Conservation (phyloP, 2,888 invertebrate species). For the Callyntrura guangdongensis region DNA sequence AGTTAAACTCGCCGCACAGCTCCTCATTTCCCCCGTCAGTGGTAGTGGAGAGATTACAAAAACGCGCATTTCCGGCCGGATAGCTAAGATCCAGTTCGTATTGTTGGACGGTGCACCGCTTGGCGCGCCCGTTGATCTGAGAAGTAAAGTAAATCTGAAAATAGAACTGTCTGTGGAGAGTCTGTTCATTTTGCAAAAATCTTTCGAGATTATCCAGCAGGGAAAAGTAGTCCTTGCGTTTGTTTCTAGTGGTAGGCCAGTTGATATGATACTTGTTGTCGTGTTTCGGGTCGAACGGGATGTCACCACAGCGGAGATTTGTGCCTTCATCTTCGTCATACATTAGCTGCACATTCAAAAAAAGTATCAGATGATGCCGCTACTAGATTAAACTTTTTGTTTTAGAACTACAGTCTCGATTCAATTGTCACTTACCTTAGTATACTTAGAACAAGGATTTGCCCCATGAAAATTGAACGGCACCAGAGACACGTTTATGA, state of each 20-base stretch:
- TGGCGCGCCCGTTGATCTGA: conserved; percentile 57
- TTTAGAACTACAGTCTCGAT: too few species aligned
- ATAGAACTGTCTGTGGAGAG: conserved; percentile 72
- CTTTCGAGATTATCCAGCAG: conserved; percentile 75
- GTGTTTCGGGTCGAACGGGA: conserved; percentile 61
- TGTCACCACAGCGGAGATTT: conserved; percentile 62
- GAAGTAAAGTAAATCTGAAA: conserved; percentile 78
- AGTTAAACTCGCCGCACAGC: conserved; percentile 74
- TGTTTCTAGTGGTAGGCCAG: conserved; percentile 67
- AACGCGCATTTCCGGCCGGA: conserved; percentile 70
- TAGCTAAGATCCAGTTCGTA: conserved; percentile 74
- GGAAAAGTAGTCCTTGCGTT: conserved; percentile 76
- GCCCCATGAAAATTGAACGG: conserved; percentile 76
- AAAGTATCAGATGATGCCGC: too few species aligned
- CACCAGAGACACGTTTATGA: conserved; percentile 69
- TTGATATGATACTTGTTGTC: conserved; percentile 73
- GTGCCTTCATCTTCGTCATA: conserved; percentile 77
- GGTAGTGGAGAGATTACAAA: conserved; percentile 63
- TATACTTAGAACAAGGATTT: conserved; percentile 72
- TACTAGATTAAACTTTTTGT: too few species aligned
- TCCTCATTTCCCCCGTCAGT: conserved; percentile 27
- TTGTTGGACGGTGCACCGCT: conserved; percentile 76
- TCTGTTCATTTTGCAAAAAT: conserved; percentile 74
- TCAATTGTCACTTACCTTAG: conserved; percentile 58
- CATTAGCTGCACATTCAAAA: conserved; percentile 70